Conservation (phyloP, 2,888 invertebrate genomes). For the Drosophila picticornis region DNA sequence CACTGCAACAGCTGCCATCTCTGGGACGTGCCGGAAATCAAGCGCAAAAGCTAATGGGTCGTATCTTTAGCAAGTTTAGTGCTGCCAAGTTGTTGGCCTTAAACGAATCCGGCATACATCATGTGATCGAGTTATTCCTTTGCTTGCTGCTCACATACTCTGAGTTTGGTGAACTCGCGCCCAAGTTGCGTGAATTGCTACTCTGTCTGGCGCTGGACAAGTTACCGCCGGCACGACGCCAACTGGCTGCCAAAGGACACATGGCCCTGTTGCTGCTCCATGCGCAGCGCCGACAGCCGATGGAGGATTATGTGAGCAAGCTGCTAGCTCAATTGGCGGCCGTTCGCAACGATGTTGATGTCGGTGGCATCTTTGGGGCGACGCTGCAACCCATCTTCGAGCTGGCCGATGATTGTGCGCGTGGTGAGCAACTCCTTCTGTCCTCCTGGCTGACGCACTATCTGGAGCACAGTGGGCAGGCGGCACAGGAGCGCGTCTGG, state of each 20-base stretch:
- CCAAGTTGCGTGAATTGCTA: constrained; percentile 83
- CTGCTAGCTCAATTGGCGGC: constrained; percentile 78
- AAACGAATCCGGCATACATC: constrained; percentile 87
- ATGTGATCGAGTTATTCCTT: constrained; percentile 86
- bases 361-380: constrained; percentile 79
- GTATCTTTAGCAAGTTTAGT: constrained; percentile 87
- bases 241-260: constrained; percentile 83
- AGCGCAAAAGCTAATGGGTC: constrained; percentile 86
- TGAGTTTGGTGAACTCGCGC: constrained; percentile 78
- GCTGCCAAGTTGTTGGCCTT: constrained; percentile 86
- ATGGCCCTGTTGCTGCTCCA: constrained; percentile 84
- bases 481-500: constrained; percentile 83
- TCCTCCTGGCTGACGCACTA: constrained; percentile 84
- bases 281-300: constrained; percentile 80
- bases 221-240: constrained; percentile 79
- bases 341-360: constrained; percentile 76
- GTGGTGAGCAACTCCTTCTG: constrained; percentile 82
- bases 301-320: constrained; percentile 82
- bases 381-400: constrained; percentile 78
- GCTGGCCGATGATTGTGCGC: constrained; percentile 74
- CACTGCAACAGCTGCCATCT: constrained; percentile 65
- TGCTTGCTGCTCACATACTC: constrained; percentile 76
- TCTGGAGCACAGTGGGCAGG: constrained; percentile 77
- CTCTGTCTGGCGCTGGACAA: constrained; percentile 83
- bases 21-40: constrained; percentile 63